A percentile compares a stretch with the other conserved stretches of the same genome.
Evolutionary conservation across 2,797 vertebrate genomes (phyloP).

Genomic region (Trematomus bernacchii): DNA sequence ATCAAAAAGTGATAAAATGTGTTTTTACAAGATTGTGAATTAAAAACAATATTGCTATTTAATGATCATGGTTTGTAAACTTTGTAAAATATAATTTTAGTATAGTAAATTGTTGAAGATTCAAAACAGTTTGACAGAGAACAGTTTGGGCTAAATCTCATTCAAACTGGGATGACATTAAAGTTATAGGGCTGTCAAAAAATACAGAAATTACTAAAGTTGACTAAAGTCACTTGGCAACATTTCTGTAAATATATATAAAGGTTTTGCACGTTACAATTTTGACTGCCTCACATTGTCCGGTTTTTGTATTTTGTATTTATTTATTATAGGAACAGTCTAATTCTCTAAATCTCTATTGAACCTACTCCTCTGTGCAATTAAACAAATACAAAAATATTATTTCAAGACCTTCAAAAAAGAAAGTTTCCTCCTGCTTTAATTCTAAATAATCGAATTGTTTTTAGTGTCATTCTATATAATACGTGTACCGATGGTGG

Average conservation of each 20-base stretch:
- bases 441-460: neutral
- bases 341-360: neutral
- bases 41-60: neutral
- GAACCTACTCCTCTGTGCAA: neutral
- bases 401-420: neutral
- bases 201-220: neutral
- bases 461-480: neutral
- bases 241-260: neutral
- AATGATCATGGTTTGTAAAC: neutral
- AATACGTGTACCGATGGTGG: conserved; percentile 13
- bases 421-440: neutral
- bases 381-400: neutral
- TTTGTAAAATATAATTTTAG: neutral
- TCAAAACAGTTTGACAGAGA: neutral
- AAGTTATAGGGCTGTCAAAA: neutral
- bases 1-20: neutral
- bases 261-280: neutral
- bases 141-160: neutral
- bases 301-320: neutral
- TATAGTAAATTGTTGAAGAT: neutral
- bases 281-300: neutral
- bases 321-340: neutral
- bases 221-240: neutral
- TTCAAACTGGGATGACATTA: neutral
- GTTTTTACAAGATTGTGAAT: neutral